Conservation (phyloP, 2,113 vertebrate species). For the Sceloporus undulatus region DNA sequence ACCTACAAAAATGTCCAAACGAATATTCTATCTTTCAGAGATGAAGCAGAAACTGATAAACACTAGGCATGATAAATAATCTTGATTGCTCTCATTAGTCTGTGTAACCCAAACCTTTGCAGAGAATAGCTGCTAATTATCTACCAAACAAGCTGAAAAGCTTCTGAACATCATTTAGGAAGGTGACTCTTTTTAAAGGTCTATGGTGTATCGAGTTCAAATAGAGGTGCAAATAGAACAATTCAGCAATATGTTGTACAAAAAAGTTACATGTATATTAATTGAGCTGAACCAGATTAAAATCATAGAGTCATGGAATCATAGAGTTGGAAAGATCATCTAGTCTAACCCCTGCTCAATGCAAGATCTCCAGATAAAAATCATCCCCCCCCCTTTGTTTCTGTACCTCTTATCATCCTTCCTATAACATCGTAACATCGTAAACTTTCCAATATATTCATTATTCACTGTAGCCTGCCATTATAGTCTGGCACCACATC, state of each 20-base stretch:
- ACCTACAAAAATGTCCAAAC: background rate
- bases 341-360: too few relatives aligned
- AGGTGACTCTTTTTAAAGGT: background rate
- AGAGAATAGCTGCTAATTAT: constrained; percentile 19
- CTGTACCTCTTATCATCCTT: too few relatives aligned
- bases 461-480: too few relatives aligned
- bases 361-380: too few relatives aligned
- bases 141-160: background rate
- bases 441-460: too few relatives aligned
- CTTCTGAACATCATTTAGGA: background rate
- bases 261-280: background rate
- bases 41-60: constrained; percentile 13
- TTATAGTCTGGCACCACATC: background rate
- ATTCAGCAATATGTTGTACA: background rate
- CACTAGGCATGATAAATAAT: constrained; percentile 34
- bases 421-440: too few relatives aligned
- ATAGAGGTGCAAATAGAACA: background rate
- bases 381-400: too few relatives aligned
- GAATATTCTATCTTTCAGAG: constrained; percentile 4
- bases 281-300: background rate
- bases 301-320: background rate
- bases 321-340: too few relatives aligned
- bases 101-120: constrained; percentile 38
- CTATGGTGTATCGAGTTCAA: background rate
- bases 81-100: background rate